phyloP scores from a whole-genome alignment of 2,888 invertebrate species.

The Linyphia triangularis region DNA sequence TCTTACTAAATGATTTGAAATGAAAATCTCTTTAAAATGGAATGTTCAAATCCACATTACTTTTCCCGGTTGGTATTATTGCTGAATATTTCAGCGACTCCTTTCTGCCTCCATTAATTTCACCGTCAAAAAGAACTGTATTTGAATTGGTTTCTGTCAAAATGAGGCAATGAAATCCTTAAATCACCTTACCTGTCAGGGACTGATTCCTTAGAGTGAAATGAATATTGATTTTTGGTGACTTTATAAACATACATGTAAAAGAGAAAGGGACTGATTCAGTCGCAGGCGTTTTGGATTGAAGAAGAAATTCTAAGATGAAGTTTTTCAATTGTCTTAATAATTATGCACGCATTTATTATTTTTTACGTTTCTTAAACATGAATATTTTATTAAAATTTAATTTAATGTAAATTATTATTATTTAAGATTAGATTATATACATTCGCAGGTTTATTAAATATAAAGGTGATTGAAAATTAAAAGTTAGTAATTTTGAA shows the following conservation, averaged over 20 bases:
- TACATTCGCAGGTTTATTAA: no score
- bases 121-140: slow-evolving; percentile 36
- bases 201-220: slow-evolving; percentile 10
- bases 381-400: no score
- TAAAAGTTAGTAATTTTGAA: no score
- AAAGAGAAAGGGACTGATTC: no score
- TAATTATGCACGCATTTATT: no score
- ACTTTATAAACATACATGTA: background rate
- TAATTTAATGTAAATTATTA: no score
- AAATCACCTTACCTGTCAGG: slow-evolving; percentile 43
- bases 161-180: slow-evolving; percentile 40
- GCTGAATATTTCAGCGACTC: slow-evolving; percentile 39
- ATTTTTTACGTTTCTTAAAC: no score
- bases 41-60: background rate
- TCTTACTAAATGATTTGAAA: background rate
- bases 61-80: slow-evolving; percentile 6
- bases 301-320: no score
- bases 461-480: no score
- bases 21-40: background rate
- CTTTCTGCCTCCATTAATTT: slow-evolving; percentile 28
- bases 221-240: slow-evolving; percentile 36
- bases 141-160: slow-evolving; percentile 56
- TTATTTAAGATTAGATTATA: no score
- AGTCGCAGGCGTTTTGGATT: no score
- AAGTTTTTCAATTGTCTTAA: no score